A percentile compares a stretch with the other conserved stretches of the same genome.
Evolutionary conservation across 2,888 invertebrate genomes (phyloP).

Genomic region (Uropetala carovei): DNA sequence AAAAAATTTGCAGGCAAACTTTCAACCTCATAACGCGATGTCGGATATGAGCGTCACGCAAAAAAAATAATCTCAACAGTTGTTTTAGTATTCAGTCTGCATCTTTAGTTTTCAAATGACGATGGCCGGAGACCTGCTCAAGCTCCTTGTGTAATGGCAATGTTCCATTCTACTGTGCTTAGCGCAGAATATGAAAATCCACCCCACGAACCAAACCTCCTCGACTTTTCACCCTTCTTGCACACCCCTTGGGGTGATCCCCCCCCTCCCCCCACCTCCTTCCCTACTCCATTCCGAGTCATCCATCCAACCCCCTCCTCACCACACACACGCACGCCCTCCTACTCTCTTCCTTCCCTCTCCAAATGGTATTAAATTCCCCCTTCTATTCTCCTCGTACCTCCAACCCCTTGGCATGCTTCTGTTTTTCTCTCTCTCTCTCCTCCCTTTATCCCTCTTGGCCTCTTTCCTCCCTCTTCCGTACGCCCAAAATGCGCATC

Average conservation of each 20-base stretch:
- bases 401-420: neutral
- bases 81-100: conserved; percentile 2
- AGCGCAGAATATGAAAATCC: conserved; percentile 10
- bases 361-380: neutral
- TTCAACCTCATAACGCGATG: neutral
- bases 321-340: too few relatives aligned
- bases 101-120: neutral
- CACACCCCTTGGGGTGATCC: neutral
- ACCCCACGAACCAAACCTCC: neutral
- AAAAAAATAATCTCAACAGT: conserved; percentile 6
- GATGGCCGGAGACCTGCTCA: neutral
- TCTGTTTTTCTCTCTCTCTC: neutral
- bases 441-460: neutral
- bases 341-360: neutral
- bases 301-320: too few relatives aligned
- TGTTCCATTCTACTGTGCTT: neutral
- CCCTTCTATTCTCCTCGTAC: neutral
- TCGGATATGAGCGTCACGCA: neutral
- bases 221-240: neutral
- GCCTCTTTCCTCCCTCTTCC: neutral
- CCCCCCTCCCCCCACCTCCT: neutral
- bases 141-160: neutral
- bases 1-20: neutral
- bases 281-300: too few relatives aligned
- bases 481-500: neutral